Evolutionary conservation across 2,113 vertebrate species (phyloP), one percentile per base, ranked within the genome.

Genomic region (Odocoileus hemionus): DNA sequence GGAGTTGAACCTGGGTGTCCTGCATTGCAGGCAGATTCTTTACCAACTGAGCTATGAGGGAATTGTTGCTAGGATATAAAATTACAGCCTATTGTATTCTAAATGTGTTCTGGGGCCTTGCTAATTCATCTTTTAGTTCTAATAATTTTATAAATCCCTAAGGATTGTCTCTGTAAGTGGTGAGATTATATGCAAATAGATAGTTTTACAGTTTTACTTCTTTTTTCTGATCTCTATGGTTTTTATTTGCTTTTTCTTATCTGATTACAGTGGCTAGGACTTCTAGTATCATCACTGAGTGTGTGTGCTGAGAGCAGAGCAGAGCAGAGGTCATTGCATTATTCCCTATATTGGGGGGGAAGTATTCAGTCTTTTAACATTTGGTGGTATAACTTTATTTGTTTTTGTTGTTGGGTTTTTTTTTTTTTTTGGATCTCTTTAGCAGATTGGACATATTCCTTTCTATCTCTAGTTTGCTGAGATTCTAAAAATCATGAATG

Each of bases 291-390:
- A 2, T 6, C 0, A 3, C 17, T 10, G 9, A 39, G 25, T 8
- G 0, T 12, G 17, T 3, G 6, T 10, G 6, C 36, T 15, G 8
- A 50, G 78, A 52, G 33, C 0, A 26, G 43, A n/a, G 43, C 0
- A 26, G 43, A n/a, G 43, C 0, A 26, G 43, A 43, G 15, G 1
- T 28, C 11, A 1, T 15, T 9, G 52, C 15, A 0, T 16, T 14
- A 7, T 6, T 12, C 26, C 28, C 14, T 4, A 16, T 1, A 2
- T 6, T 6, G 1, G 16, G 30, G 15, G 60, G 17, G 43, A 33
- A 8, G 28, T 3, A 6, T n/a, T n/a, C 28, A 4, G 2, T 36
- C 58, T 36, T 55, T n/a, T 23, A 4, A 33, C 28, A 11, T 12
- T 12, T 52, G 10, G 6, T 61, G 19, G 25, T 1, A 0, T 25